Evolutionary conservation across 2,888 invertebrate genomes (phyloP), one percentile per base, ranked within the genome.

Genomic region (Cephus pulcher): DNA sequence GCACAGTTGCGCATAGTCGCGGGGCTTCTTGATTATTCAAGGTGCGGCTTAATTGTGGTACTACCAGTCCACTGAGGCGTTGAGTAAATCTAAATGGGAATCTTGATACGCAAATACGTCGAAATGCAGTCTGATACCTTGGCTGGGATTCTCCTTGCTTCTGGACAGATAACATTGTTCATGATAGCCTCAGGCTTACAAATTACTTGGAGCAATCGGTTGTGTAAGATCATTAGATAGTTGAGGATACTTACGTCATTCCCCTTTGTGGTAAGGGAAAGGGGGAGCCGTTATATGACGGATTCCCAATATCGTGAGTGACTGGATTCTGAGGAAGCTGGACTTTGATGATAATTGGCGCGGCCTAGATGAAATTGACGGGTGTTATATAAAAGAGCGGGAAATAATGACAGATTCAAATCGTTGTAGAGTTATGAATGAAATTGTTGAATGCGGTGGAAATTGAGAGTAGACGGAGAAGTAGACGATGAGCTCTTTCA

Each of bases 31-130:
- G 56, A 56, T 56, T 34, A 71, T 71, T 9, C 32, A 12, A 23
- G 71, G 71, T 34, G 34, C 11, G 30, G 71, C 71, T 71, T 71
- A 71, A 30, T 30, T 71, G 30, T 23, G 71, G 30, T 15, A 56
- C 56, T 71, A 3, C 71, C 33, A 34, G 71, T 33, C 33, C 15
- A 34, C 23, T 34, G 33, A 71, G 30, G 71, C 71, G 71, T 30
- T 71, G 71, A 71, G 71, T 71, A 71, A 71, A 71, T 71, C 71
- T 30, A 34, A 71, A 71, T 71, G 71, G 30, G 71, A 71, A 71
- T 71, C 71, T 71, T 71, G 71, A 71, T 71, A 71, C 23, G 71
- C 71, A 71, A 71, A 71, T 34, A 6, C 33, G 71, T 33, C 15
- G 33, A 71, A 71, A 71, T 56, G 23, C 0, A 71, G 34, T 33